Evolutionary conservation across 1,140 invertebrate genomes (phyloP), one percentile per base, ranked within the genome.

Genomic region (Heterodera carotae): DNA sequence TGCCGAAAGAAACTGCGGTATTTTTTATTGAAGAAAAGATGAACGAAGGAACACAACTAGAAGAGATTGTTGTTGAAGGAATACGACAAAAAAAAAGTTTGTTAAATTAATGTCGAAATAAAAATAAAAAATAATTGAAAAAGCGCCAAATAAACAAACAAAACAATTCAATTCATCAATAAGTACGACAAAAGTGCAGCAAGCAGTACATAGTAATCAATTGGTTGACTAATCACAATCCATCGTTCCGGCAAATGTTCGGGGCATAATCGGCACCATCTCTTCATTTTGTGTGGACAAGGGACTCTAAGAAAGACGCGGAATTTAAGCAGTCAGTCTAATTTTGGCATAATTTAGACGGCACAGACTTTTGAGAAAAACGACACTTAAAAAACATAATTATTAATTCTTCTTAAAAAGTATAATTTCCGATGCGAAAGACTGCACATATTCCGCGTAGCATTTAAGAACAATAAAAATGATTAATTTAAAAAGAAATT

Each of bases 201-300:
- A n/a, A n/a, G n/a, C n/a, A n/a, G 39, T 43, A 43, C 6, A 34
- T 12, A 22, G 12, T 12, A 66, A 66, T 29, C 10, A 25, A 18
- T 29, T 39, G 36, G 1, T 31, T 66, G 62, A 66, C 62, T 66
- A 66, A 66, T 66, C 62, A 66, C 62, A 66, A 66, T 31, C 62
- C 48, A 31, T 66, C 62, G 8, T 66, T 66, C 62, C 62, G 29
- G 25, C 62, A 66, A 66, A 66, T 66, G 62, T 66, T 29, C n/a
- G 60, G 4, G 39, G 15, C n/a, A 43, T 5, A 56, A 56, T 56
- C 15, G 2, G 48, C 4, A 18, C 48, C 15, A n/a, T 25, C 48
- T 22, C 22, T 43, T 43, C 6, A 22, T 22, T 56, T 56, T 12
- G 1, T 56, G 48, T 22, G 48, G 48, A 22, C 48, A 18, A 0